A percentile compares a stretch with the other conserved stretches of the same genome.
phyloP scores from a whole-genome alignment of 2,797 vertebrate genomes.

The Oreonectes daqikongensis region DNA sequence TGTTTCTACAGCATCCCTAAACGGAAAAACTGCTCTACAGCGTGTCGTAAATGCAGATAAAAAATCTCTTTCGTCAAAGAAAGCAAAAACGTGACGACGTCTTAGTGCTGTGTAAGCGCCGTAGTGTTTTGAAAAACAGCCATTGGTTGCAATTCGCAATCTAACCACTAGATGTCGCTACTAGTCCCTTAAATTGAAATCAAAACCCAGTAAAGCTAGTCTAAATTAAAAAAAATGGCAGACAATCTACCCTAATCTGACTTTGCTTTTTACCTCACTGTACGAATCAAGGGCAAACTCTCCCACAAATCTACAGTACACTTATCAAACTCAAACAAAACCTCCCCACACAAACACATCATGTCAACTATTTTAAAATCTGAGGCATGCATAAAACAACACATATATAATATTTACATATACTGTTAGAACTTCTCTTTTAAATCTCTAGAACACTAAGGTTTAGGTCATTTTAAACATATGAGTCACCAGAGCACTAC shows the following conservation, averaged over 20 bases:
- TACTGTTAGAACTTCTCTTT: background rate
- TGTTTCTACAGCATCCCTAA: too few relatives aligned
- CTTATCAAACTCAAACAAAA: constrained; percentile 5
- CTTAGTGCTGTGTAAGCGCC: too few relatives aligned
- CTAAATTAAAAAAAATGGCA: background rate
- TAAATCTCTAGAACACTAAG: constrained; percentile 7
- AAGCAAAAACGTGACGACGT: too few relatives aligned
- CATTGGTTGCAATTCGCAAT: too few relatives aligned
- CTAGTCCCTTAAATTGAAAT: too few relatives aligned
- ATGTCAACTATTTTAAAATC: background rate
- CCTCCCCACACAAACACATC: background rate
- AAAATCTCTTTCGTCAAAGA: too few relatives aligned
- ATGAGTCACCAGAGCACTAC: constrained; percentile 37
- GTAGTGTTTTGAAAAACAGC: too few relatives aligned
- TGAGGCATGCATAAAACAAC: background rate
- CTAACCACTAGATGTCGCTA: too few relatives aligned
- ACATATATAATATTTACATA: background rate
- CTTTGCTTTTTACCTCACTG: background rate
- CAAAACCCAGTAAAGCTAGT: background rate
- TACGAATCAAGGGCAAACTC: background rate
- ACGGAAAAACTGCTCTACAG: too few relatives aligned
- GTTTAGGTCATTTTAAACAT: constrained; percentile 66
- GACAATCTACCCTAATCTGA: background rate
- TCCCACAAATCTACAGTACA: background rate
- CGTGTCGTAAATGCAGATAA: too few relatives aligned